Percentiles rank a stretch among this genome's conserved stretches.
These are phyloP conservation scores for Therioaphis trifolii DNA, from an alignment of 2,888 invertebrate genomes.

Conservation along the genomic window DNA sequence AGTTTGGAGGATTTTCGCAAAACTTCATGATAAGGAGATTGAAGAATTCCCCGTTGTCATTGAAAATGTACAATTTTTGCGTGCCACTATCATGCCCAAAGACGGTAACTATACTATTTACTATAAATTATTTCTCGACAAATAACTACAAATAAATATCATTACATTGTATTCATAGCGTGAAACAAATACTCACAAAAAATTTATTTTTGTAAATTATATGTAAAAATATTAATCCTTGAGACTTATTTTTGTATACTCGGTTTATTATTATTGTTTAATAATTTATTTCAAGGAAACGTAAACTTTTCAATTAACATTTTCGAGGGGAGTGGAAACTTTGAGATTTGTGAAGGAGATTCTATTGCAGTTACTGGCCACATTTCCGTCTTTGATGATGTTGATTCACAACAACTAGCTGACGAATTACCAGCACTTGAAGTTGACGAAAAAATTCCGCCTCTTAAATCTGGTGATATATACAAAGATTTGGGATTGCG, in stretches of 20 bases:
- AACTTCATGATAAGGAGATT: constrained; percentile 78
- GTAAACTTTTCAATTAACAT: constrained; percentile 86
- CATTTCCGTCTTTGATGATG: constrained; percentile 76
- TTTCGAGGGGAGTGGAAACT: constrained; percentile 84
- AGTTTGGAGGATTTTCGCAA: constrained; percentile 88
- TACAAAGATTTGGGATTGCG: constrained; percentile 88
- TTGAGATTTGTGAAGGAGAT: constrained; percentile 90
- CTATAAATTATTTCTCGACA: too few relatives aligned
- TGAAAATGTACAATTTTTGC: constrained; percentile 89
- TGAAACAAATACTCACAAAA: too few relatives aligned
- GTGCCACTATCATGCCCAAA: constrained; percentile 92
- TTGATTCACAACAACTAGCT: constrained; percentile 75
- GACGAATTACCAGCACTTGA: constrained; percentile 71
- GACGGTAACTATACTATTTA: constrained; percentile 69
- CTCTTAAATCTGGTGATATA: constrained; percentile 77
- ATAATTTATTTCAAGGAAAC: too few relatives aligned
- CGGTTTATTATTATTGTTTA: too few relatives aligned
- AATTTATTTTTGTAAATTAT: too few relatives aligned
- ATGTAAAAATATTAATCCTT: too few relatives aligned
- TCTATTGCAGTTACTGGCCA: constrained; percentile 83
- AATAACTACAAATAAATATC: too few relatives aligned
- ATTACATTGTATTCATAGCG: too few relatives aligned
- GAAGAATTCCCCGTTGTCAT: constrained; percentile 86
- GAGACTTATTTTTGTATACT: too few relatives aligned
- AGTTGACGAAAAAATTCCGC: constrained; percentile 70